Percentiles rank a stretch among this genome's conserved stretches.
These are phyloP conservation scores for Lacanobia wlatinum DNA, from an alignment of 2,888 invertebrate genomes.

Conservation along the genomic window DNA sequence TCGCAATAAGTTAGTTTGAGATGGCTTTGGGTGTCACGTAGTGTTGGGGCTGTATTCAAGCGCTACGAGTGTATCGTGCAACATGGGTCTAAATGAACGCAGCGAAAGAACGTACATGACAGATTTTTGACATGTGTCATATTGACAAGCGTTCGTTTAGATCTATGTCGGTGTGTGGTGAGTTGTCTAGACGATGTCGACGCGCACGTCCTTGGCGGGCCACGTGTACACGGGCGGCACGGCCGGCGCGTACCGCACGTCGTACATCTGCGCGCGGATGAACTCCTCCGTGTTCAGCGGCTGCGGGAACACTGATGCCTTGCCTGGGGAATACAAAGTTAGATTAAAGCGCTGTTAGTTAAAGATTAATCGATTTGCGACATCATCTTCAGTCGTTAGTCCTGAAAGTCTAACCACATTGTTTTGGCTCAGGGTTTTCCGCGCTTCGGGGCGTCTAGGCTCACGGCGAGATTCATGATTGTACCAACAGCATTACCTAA, in stretches of 20 bases:
- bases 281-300: conserved; percentile 94
- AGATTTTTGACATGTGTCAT: not conserved
- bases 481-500: not conserved
- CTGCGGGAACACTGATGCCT: conserved; percentile 95
- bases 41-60: conserved; percentile 19
- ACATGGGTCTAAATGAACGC: conserved; percentile 20
- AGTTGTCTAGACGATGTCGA: conserved; percentile 76
- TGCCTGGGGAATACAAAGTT: conserved; percentile 87
- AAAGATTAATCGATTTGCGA: not conserved
- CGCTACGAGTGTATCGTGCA: conserved; percentile 1
- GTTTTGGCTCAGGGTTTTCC: too few relatives aligned
- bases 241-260: conserved; percentile 92
- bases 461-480: not conserved
- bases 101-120: not conserved
- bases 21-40: not conserved
- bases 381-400: not conserved
- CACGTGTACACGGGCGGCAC: conserved; percentile 92
- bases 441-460: not conserved
- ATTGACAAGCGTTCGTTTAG: not conserved
- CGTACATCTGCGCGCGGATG: conserved; percentile 95
- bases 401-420: not conserved
- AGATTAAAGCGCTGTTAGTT: not conserved
- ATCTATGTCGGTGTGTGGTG: conserved; percentile 17
- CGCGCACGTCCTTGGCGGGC: conserved; percentile 74
- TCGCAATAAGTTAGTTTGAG: not conserved